Percentiles rank a stretch among this genome's conserved stretches.
These are phyloP conservation scores for Cancer borealis DNA, from an alignment of 2,888 invertebrate genomes.

Conservation along the genomic window DNA sequence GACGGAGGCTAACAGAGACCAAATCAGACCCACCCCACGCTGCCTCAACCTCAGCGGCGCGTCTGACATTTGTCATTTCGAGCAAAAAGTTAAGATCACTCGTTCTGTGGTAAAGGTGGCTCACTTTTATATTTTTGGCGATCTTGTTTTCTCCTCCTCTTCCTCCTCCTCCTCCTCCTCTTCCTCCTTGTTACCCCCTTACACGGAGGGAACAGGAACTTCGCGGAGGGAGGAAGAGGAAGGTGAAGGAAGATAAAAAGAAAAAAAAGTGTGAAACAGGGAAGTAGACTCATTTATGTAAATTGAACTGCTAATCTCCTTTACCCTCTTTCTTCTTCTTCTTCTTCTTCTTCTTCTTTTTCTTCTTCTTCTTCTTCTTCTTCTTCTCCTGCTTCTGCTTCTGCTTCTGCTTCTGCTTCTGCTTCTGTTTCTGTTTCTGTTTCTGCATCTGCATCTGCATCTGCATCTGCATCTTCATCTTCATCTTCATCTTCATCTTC, in stretches of 20 bases:
- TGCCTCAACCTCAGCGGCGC: neutral
- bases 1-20: neutral
- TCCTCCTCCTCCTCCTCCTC: neutral
- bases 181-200: neutral
- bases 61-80: neutral
- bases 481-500: neutral
- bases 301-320: neutral
- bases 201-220: neutral
- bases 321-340: conserved; percentile 42
- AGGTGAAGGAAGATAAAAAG: neutral
- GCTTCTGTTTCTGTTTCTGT: neutral
- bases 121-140: conserved; percentile 13
- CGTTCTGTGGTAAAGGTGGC: neutral
- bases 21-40: neutral
- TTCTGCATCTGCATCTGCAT: neutral
- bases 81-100: conserved; percentile 23
- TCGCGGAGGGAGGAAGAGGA: neutral
- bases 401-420: neutral
- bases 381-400: neutral
- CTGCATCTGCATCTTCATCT: neutral
- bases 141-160: neutral
- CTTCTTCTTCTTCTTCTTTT: neutral
- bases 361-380: neutral
- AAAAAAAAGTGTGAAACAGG: neutral
- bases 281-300: neutral